Base-by-base conservation (phyloP, 1,140 invertebrate species). In the Ctenoplectra terminalis region DNA sequence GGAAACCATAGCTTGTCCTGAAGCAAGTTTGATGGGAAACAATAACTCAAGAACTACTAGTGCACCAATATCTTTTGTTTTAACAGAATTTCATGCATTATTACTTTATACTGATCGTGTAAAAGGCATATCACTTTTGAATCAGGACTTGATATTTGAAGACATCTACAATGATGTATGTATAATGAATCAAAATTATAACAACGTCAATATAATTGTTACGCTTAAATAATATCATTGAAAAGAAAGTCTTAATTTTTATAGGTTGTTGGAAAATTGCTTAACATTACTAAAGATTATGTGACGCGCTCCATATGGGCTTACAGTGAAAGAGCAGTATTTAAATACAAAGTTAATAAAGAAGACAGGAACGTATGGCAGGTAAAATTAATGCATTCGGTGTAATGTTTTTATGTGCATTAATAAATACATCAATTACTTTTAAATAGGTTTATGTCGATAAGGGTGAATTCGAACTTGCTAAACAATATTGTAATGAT, bases 21-120 rank as follows among this genome's bases (percentile, higher is more conserved):
- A 93, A 89, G 90, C 87, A 37, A 93, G 92, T 89, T 83, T 88
- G 60, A 92, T 92, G 66, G 90, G 83, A 63, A 91, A 75, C 71
- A 90, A 91, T 91, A 66, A 67, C 4, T 78, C 87, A 63, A 78
- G 72, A 85, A 86, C 84, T 71, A 77, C 83, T 17, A 80, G 91
- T 40, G 94, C 95, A 17, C 98, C 98, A 0, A 92, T 97, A 9
- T 95, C 96, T 0, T 97, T 99, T 90, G 96, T 98, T 6, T 91
- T 99, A 23, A 99, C 98, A 2, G 96, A 99, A 92, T 99, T 98
- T 93, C 98, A 99, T 93, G 96, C 96, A 17, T 90, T 99, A 17
- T 93, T 99, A 2, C 95, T 98, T 43, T 99, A 98, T 91, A 94
- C 95, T 6, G 96, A 98, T 92, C 96, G 96, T 78, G 95, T 99